A percentile compares a stretch with the other conserved stretches of the same genome.
Conservation (phyloP, 2,113 vertebrate species). For the Pterocles orientalis region DNA sequence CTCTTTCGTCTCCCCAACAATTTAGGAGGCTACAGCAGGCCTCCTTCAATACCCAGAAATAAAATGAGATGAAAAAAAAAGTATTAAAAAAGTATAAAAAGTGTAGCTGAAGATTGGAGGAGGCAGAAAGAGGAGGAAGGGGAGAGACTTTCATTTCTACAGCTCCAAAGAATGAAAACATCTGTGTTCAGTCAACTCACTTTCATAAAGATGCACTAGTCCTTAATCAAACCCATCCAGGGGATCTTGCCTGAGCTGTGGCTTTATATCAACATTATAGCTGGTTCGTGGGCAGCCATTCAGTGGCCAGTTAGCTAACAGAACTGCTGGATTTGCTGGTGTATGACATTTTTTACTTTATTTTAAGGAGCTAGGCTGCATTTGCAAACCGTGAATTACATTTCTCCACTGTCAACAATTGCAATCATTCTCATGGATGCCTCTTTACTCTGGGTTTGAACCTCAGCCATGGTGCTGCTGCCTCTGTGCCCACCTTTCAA, state of each 20-base stretch:
- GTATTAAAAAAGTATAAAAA: background rate
- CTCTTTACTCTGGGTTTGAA: background rate
- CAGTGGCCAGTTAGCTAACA: background rate
- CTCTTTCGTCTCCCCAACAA: background rate
- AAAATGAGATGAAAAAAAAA: background rate
- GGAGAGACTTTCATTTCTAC: background rate
- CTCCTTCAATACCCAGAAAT: background rate
- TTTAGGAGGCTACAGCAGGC: background rate
- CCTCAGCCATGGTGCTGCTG: background rate
- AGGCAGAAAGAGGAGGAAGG: background rate
- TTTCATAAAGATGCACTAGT: background rate
- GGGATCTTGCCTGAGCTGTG: background rate
- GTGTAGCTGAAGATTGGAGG: background rate
- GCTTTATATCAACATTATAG: background rate
- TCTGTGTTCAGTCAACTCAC: background rate
- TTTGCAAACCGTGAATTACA: background rate
- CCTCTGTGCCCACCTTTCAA: background rate
- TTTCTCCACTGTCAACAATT: background rate
- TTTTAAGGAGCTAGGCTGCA: background rate
- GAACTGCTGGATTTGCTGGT: background rate
- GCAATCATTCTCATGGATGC: background rate
- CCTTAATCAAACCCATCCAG: constrained; percentile 8
- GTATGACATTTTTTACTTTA: background rate
- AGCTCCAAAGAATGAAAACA: background rate
- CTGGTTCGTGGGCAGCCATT: background rate